Base-by-base conservation (phyloP, 1,140 invertebrate species). In the Akabosia matsudoensis region DNA sequence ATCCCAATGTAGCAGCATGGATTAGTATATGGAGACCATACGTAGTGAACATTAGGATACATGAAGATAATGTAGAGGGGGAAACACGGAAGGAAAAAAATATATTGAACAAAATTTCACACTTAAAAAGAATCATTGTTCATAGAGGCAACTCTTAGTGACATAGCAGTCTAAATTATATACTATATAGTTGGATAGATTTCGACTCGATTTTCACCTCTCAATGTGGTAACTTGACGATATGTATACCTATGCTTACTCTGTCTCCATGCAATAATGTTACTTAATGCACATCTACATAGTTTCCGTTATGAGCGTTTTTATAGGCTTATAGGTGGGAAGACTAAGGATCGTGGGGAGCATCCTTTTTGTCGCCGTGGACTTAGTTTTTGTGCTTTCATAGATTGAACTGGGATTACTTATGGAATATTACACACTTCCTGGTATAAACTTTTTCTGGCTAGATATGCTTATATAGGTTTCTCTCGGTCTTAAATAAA, bases 321-420 rank as follows among this genome's bases (percentile, higher is more conserved):
- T 10, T 45, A 45, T 45, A 45, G 37, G 37, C n/a, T n/a, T n/a
- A n/a, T n/a, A n/a, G n/a, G n/a, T n/a, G n/a, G n/a, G n/a, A n/a
- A n/a, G n/a, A n/a, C n/a, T n/a, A n/a, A n/a, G 37, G 37, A 45
- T 45, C 37, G 18, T 31, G 61, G 7, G 10, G 61, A 10, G 61
- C 61, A 28, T 67, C 28, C 61, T 67, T 67, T 67, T 67, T 67
- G 61, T 67, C 61, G 61, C 22, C 24, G 24, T 67, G 2, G 61
- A 67, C 61, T 67, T 67, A 67, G 61, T 67, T 30, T 67, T 67
- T 67, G 61, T 67, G 31, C 28, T 67, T 67, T 67, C 30, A 30
- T 67, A 67, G 61, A 67, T 67, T 67, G 61, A 30, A 67, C 61
- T 67, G 61, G 61, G 61, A 67, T 67, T 67, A 67, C 61, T 28